phyloP scores from a whole-genome alignment of 2,888 invertebrate species.

The Temnothorax ravouxi region DNA sequence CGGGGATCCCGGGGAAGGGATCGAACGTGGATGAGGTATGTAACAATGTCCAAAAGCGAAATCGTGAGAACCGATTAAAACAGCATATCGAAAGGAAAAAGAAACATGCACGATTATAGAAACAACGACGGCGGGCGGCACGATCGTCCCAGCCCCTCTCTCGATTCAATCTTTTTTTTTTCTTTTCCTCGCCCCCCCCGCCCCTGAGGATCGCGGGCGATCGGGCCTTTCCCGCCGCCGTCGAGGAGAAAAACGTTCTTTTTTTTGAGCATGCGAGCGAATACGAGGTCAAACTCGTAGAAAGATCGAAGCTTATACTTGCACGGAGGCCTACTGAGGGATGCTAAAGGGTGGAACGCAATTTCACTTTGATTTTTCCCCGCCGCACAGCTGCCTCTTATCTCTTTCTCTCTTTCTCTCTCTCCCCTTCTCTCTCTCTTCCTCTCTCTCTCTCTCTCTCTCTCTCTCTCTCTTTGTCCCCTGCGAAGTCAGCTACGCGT shows the following conservation, averaged over 20 bases:
- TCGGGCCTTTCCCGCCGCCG: slow-evolving; percentile 6
- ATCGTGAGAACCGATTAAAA: slow-evolving; percentile 46
- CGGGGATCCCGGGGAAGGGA: not conserved
- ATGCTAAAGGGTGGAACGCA: slow-evolving; percentile 69
- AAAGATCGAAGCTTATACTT: slow-evolving; percentile 71
- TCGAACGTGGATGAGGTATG: slow-evolving; percentile 34
- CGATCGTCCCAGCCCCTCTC: not conserved
- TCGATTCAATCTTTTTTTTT: not conserved
- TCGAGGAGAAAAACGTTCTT: slow-evolving; percentile 48
- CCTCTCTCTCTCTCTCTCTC: no score
- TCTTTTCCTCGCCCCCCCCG: not conserved
- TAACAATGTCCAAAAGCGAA: slow-evolving; percentile 37
- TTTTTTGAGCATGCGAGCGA: slow-evolving; percentile 77
- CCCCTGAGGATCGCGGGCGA: not conserved
- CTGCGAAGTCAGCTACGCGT: slow-evolving; percentile 49
- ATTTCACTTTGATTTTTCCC: slow-evolving; percentile 62
- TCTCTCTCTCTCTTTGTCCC: slow-evolving; percentile 16
- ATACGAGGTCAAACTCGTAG: slow-evolving; percentile 72
- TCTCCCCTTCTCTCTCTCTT: not conserved
- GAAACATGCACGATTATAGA: slow-evolving; percentile 53
- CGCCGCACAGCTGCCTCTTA: slow-evolving; percentile 11
- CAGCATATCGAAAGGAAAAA: slow-evolving; percentile 50
- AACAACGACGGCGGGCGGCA: slow-evolving; percentile 10
- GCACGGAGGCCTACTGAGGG: slow-evolving; percentile 66
- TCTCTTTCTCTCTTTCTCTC: slow-evolving; percentile 2